These are phyloP conservation scores for Xiphophorus hellerii DNA, from an alignment of 2,113 vertebrate species.

Conservation along the genomic window DNA sequence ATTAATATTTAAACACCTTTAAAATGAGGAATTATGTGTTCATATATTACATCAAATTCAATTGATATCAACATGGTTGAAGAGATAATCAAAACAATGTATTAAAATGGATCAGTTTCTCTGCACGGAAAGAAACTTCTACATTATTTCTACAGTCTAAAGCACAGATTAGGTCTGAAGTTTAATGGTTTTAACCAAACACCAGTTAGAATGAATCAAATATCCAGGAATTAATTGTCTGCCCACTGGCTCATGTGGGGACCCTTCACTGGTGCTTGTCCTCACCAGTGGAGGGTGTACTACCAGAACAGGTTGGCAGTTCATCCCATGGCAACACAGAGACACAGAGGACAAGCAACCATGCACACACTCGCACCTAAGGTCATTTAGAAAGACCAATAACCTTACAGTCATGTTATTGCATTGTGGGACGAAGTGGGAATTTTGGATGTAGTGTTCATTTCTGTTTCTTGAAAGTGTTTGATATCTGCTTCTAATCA, in stretches of 20 bases:
- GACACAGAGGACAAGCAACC: too few relatives aligned
- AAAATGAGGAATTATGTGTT: too few relatives aligned
- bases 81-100: neutral
- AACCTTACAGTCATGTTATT: too few relatives aligned
- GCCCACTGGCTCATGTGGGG: neutral
- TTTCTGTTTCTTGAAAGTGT: neutral
- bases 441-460: neutral
- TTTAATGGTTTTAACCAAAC: neutral
- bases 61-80: neutral
- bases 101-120: neutral
- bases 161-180: neutral
- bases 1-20: neutral
- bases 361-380: too few relatives aligned
- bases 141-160: too few relatives aligned
- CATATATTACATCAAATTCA: too few relatives aligned
- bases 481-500: neutral
- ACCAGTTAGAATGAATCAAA: neutral
- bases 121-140: neutral
- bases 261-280: too few relatives aligned
- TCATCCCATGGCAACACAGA: too few relatives aligned
- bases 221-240: neutral
- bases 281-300: too few relatives aligned
- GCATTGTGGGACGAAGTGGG: too few relatives aligned
- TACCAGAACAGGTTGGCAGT: too few relatives aligned
- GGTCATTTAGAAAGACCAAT: too few relatives aligned